These are phyloP conservation scores for Triplophysa rosa DNA, from an alignment of 2,113 vertebrate genomes.

Conservation along the genomic window DNA sequence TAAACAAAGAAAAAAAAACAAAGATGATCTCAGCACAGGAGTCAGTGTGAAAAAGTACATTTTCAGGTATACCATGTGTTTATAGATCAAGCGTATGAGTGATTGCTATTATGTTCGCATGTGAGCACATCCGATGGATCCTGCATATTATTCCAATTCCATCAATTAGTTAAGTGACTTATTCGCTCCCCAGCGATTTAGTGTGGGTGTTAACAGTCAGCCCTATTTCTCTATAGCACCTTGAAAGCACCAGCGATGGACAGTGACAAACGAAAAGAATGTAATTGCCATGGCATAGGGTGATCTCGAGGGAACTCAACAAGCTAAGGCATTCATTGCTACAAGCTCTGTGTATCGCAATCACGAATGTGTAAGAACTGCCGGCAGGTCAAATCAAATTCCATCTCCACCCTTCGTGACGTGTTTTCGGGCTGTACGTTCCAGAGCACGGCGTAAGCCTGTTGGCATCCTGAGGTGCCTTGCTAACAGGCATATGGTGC, in stretches of 20 bases:
- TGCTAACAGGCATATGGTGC: constrained; percentile 20
- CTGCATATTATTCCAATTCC: constrained; percentile 25
- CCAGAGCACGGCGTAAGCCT: neutral
- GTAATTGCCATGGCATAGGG: neutral
- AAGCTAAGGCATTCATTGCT: constrained; percentile 26
- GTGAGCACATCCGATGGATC: neutral
- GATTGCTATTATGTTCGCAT: neutral
- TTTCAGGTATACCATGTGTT: neutral
- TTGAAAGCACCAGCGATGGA: constrained; percentile 13
- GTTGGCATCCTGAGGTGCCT: neutral
- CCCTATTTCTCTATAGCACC: constrained; percentile 3
- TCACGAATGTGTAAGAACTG: neutral
- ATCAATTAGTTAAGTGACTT: constrained; percentile 30
- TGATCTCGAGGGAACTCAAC: constrained; percentile 24
- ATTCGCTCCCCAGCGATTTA: constrained; percentile 11
- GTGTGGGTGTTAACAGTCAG: neutral
- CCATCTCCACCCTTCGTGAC: constrained; percentile 9
- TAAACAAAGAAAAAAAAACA: neutral
- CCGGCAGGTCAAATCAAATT: neutral
- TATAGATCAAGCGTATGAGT: neutral
- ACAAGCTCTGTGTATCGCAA: constrained; percentile 12
- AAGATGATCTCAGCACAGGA: neutral
- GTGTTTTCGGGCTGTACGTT: neutral
- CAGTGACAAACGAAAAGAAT: neutral
- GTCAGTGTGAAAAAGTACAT: neutral